phyloP scores from a whole-genome alignment of 1,140 invertebrate species.

The Prorops nasuta region DNA sequence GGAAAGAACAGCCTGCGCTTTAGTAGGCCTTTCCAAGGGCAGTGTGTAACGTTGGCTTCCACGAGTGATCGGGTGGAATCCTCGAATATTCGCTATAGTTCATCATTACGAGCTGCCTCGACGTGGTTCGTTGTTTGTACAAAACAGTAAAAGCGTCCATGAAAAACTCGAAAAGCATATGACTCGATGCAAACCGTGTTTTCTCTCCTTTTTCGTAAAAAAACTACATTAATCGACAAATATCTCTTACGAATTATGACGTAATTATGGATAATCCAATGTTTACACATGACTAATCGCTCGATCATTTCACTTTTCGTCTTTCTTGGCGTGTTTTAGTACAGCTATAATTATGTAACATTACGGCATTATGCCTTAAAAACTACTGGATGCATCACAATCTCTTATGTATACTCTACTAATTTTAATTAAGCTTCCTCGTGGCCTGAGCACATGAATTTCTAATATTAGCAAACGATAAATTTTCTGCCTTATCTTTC shows the following conservation, averaged over 20 bases:
- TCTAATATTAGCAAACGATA: conserved; percentile 18
- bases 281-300: conserved; percentile 1
- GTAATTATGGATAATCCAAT: too few relatives aligned
- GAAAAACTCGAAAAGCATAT: conserved; percentile 1
- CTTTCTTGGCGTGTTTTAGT: too few relatives aligned
- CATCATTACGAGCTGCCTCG: conserved; percentile 12
- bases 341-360: too few relatives aligned
- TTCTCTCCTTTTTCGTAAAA: not conserved
- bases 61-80: conserved; percentile 12
- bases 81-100: conserved; percentile 18
- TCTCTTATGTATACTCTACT: too few relatives aligned
- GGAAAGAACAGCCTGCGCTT: conserved; percentile 28
- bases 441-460: too few relatives aligned
- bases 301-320: conserved; percentile 27
- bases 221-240: too few relatives aligned
- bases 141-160: conserved; percentile 1
- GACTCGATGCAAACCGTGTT: conserved; percentile 1
- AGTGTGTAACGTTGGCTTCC: conserved; percentile 28
- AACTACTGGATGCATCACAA: too few relatives aligned
- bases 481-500: conserved; percentile 10
- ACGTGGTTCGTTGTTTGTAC: conserved; percentile 23
- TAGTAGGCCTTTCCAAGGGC: conserved; percentile 36
- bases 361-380: too few relatives aligned
- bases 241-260: too few relatives aligned
- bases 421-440: too few relatives aligned